Evolutionary conservation across 1,140 invertebrate genomes (phyloP).

Genomic region (Bombus superbus): DNA sequence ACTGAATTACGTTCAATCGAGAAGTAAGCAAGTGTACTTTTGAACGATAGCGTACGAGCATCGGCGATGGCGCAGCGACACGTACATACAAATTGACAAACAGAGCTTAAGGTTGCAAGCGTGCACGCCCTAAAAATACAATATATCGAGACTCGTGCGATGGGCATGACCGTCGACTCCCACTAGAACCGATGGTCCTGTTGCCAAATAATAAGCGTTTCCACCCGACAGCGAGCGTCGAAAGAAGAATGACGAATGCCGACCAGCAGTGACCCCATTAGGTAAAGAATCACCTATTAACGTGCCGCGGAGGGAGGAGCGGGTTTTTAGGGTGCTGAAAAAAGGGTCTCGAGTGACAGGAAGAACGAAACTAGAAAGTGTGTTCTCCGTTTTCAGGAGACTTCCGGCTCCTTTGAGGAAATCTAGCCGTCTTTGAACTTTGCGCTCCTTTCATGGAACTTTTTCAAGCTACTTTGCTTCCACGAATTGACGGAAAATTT

Average conservation of each 20-base stretch:
- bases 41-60: no score
- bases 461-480: background rate
- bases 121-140: conserved; percentile 28
- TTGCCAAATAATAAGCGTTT: conserved; percentile 55
- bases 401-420: conserved; percentile 56
- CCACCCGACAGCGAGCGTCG: background rate
- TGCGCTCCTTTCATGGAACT: background rate
- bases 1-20: no score
- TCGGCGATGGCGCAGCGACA: no score
- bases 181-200: conserved; percentile 12
- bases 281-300: conserved; percentile 63
- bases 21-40: no score
- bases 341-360: conserved; percentile 69
- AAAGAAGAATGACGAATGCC: conserved; percentile 56
- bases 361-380: conserved; percentile 56
- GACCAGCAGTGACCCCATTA: conserved; percentile 50
- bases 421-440: conserved; percentile 27
- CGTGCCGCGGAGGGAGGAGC: conserved; percentile 47
- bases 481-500: background rate
- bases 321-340: conserved; percentile 38
- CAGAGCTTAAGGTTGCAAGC: background rate
- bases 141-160: conserved; percentile 44
- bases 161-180: conserved; percentile 48
- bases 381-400: conserved; percentile 52
- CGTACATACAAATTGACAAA: background rate